Conservation (phyloP, 2,888 invertebrate species). For the Alloplasta piceator region DNA sequence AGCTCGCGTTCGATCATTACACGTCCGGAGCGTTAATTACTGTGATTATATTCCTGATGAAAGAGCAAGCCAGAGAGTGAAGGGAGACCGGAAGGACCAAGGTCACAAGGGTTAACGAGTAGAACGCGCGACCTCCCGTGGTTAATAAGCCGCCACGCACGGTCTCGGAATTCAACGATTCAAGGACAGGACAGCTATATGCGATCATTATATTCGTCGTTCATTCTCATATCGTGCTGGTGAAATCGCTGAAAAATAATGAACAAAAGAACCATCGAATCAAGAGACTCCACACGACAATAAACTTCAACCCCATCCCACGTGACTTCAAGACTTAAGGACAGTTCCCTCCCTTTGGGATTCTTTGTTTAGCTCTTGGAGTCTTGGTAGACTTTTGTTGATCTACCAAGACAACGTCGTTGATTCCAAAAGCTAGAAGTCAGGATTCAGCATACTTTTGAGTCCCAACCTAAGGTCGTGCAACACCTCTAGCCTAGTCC, state of each 20-base stretch:
- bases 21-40: conserved; percentile 62
- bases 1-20: conserved; percentile 51
- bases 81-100: conserved; percentile 56
- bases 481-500: too few species aligned
- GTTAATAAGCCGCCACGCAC: conserved; percentile 44
- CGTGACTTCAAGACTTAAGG: too few species aligned
- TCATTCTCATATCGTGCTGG: neutral
- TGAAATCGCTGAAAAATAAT: neutral
- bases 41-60: conserved; percentile 48
- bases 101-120: conserved; percentile 60
- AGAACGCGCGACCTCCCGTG: conserved; percentile 50
- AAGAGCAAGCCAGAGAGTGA: conserved; percentile 35
- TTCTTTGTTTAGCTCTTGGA: too few species aligned
- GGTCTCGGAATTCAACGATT: conserved; percentile 37
- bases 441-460: too few species aligned
- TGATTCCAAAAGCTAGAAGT: too few species aligned
- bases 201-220: neutral
- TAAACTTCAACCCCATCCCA: neutral
- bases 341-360: too few species aligned
- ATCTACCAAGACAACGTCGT: too few species aligned
- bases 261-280: neutral
- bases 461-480: too few species aligned
- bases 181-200: conserved; percentile 33
- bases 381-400: too few species aligned
- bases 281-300: neutral